Base-by-base conservation (phyloP, 2,797 vertebrate species). In the Otolemur crassicaudatus region DNA sequence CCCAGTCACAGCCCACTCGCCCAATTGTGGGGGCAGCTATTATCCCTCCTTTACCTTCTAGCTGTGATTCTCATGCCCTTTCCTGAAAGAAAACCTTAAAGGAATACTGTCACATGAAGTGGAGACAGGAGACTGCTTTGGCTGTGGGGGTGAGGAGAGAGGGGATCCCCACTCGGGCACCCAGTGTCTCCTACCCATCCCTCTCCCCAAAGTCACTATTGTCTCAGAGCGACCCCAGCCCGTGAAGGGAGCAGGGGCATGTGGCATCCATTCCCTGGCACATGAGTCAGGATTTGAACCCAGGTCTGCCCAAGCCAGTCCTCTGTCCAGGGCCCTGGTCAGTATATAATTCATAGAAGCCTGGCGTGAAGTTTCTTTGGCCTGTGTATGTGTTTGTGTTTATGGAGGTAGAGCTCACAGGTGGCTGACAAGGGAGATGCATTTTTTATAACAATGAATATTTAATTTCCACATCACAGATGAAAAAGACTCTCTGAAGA, bases 391-490 rank as follows among this genome's bases (percentile, higher is more conserved):
- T 95, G 22, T 96, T 94, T 91, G 93, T 88, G 94, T 97, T 95
- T 89, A 77, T 76, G 86, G 94, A 95, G 94, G 87, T 27, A 94
- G 94, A 69, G 85, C 96, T 91, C 96, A 94, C 92, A 95, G 97
- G 96, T 96, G 81, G 96, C 95, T 96, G 96, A 96, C 96, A 86
- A 93, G 95, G 94, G 86, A 96, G 94, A 92, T 94, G 75, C 43
- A 91, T 97, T 97, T 98, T 97, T 97, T 91, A 97, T 97, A 95
- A 94, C 53, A 53, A 97, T 96, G 96, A 98, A 97, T 97, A 96
- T 97, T 97, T 97, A 96, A 98, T 97, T 95, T 91, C 79, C 90
- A 95, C 84, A 94, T 98, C 97, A 96, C 89, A 96, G 95, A 97
- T 97, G 96, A 97, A 96, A 97, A 97, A 94, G 96, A 96, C 81